Percentiles rank a stretch among this genome's conserved stretches.
phyloP scores from a whole-genome alignment of 2,797 vertebrate species.

The Babyrousa celebensis region DNA sequence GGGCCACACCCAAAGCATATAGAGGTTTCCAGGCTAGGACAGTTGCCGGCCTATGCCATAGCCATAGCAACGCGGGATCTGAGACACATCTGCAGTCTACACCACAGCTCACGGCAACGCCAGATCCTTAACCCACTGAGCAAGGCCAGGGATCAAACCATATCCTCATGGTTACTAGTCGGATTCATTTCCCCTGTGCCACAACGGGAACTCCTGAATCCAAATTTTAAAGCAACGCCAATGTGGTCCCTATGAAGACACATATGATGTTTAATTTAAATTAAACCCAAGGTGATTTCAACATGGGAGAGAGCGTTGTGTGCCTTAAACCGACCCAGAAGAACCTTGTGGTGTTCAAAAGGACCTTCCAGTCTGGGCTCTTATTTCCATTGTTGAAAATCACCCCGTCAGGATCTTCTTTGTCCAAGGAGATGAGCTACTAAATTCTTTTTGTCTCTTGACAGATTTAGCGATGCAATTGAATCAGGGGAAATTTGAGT shows the following conservation, averaged over 20 bases:
- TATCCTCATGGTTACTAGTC: no score
- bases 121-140: no score
- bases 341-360: neutral
- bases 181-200: no score
- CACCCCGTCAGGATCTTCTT: constrained; percentile 25
- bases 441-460: constrained; percentile 89
- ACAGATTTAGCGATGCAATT: constrained; percentile 99
- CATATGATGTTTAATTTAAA: constrained; percentile 25
- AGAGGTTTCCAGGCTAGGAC: no score
- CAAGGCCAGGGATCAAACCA: no score
- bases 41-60: no score
- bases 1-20: no score
- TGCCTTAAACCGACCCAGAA: neutral
- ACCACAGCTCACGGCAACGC: no score
- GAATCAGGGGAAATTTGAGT: constrained; percentile 99
- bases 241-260: constrained; percentile 46
- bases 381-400: constrained; percentile 70
- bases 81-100: no score
- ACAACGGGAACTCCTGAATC: neutral
- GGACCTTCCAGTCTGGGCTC: neutral
- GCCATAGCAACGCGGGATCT: no score
- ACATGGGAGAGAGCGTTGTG: neutral
- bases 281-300: constrained; percentile 40
- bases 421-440: constrained; percentile 71
- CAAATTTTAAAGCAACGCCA: neutral